Evolutionary conservation across 2,797 vertebrate genomes (phyloP).

Genomic region (Ibycter americanus): DNA sequence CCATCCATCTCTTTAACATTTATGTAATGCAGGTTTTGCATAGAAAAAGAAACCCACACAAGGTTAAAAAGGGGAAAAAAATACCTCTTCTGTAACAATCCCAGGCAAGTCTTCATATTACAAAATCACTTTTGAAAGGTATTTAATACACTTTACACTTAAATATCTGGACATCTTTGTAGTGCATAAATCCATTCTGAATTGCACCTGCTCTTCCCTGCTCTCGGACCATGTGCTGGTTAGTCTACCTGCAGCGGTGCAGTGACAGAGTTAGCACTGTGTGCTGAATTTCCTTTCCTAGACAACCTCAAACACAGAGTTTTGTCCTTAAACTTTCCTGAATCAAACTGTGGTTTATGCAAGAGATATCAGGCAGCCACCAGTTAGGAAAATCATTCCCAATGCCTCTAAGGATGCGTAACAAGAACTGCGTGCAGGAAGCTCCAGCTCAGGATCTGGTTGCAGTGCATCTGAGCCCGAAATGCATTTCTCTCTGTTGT

Average conservation of each 20-base stretch:
- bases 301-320: neutral
- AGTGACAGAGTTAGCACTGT: neutral
- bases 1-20: conserved; percentile 15
- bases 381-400: neutral
- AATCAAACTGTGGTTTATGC: neutral
- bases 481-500: neutral
- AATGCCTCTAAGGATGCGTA: fast-evolving
- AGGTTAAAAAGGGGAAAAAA: neutral
- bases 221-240: neutral
- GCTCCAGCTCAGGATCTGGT: neutral
- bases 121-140: neutral
- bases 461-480: neutral
- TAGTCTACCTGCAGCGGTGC: neutral
- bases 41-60: neutral
- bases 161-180: neutral
- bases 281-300: neutral
- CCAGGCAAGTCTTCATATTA: neutral
- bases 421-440: neutral
- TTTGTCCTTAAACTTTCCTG: neutral
- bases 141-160: neutral
- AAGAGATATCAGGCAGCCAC: neutral
- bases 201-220: neutral
- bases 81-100: neutral
- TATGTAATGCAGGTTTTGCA: neutral
- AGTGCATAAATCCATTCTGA: neutral